These are phyloP conservation scores for Chrysodeixis includens DNA, from an alignment of 2,888 invertebrate species.

Conservation along the genomic window DNA sequence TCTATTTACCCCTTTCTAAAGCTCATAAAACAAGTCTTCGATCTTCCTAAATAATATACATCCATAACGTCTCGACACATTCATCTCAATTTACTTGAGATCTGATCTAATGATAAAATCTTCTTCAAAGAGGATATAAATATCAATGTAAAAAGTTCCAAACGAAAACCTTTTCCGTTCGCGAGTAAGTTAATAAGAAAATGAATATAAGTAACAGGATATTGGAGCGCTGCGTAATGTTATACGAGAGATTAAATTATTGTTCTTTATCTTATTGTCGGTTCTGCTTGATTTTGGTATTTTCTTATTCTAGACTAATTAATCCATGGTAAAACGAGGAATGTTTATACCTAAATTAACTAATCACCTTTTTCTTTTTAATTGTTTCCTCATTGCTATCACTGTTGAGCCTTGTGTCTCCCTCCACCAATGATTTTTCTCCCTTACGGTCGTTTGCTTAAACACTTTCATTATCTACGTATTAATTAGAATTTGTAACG, in stretches of 20 bases:
- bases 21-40: neutral
- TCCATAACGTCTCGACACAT: slow-evolving; percentile 47
- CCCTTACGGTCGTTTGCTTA: too few species aligned
- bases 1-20: slow-evolving; percentile 7
- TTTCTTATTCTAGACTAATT: neutral
- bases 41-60: slow-evolving; percentile 20
- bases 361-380: neutral
- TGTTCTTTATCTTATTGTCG: neutral
- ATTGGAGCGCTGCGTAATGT: neutral
- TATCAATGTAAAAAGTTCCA: slow-evolving; percentile 41
- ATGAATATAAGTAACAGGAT: slow-evolving; percentile 6
- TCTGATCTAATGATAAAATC: slow-evolving; percentile 43
- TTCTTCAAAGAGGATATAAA: slow-evolving; percentile 39
- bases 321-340: too few species aligned
- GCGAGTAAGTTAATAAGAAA: slow-evolving; percentile 20
- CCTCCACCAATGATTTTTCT: too few species aligned
- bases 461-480: too few species aligned
- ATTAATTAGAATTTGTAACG: too few species aligned
- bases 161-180: slow-evolving; percentile 10
- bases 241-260: neutral
- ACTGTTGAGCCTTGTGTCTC: too few species aligned
- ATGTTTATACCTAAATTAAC: neutral
- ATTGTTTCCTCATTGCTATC: too few species aligned
- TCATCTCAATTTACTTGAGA: slow-evolving; percentile 50
- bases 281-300: neutral